Evolutionary conservation across 2,797 vertebrate genomes (phyloP).

Genomic region (Pseudochirops corinnae): DNA sequence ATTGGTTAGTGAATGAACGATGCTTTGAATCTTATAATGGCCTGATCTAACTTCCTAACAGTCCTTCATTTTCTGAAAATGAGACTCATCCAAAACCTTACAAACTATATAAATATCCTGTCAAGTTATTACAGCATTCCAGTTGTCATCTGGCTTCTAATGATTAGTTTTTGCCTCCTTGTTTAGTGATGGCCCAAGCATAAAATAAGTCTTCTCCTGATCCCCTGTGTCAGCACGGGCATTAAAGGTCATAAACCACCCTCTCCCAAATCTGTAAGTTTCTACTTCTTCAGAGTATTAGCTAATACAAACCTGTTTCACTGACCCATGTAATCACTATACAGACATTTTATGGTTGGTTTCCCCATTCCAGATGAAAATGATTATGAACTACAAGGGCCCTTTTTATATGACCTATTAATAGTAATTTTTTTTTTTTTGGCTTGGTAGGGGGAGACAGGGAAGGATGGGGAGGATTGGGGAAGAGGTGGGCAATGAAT

Average conservation of each 20-base stretch:
- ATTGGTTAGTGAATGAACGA: constrained; percentile 55
- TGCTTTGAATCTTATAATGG: constrained; percentile 63
- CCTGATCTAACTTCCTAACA: constrained; percentile 60
- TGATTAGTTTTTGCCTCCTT: constrained; percentile 56
- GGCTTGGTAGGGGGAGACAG: not conserved
- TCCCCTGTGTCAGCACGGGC: constrained; percentile 83
- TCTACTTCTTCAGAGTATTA: constrained; percentile 72
- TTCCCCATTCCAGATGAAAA: constrained; percentile 81
- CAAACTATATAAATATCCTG: constrained; percentile 71
- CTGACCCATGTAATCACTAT: constrained; percentile 77
- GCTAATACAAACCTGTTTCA: constrained; percentile 77
- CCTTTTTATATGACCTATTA: constrained; percentile 80
- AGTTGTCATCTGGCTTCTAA: constrained; percentile 76
- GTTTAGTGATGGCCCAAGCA: constrained; percentile 74
- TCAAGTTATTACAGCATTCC: constrained; percentile 65
- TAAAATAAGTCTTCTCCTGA: constrained; percentile 81
- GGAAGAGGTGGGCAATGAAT: not conserved
- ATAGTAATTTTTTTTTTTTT: constrained; percentile 63
- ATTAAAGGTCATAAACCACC: constrained; percentile 80
- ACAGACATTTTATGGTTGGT: constrained; percentile 77
- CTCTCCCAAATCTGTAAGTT: constrained; percentile 63
- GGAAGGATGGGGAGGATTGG: not conserved
- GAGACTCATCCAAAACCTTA: constrained; percentile 71
- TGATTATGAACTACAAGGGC: constrained; percentile 80
- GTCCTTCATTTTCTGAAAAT: constrained; percentile 68